Conservation (phyloP, 2,888 invertebrate species). For the Zaprionus bogoriensis region DNA sequence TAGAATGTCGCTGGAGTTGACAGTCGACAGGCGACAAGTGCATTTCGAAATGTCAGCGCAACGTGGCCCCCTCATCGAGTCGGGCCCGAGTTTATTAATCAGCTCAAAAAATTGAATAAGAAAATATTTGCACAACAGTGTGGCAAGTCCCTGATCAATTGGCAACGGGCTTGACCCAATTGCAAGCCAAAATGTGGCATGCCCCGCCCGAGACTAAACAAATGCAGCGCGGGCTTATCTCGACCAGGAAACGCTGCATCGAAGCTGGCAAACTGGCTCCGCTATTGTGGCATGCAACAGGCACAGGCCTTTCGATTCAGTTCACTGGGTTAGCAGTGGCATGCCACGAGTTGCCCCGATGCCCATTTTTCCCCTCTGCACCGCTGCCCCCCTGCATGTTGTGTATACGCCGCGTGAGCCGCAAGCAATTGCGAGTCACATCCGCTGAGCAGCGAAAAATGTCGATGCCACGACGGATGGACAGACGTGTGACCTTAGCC, state of each 20-base stretch:
- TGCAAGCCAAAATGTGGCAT: conserved; percentile 35
- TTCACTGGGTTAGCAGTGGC: conserved; percentile 63
- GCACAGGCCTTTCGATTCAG: conserved; percentile 39
- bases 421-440: conserved; percentile 39
- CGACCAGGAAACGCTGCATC: conserved; percentile 73
- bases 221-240: conserved; percentile 64
- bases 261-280: conserved; percentile 5
- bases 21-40: conserved; percentile 51
- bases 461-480: conserved; percentile 53
- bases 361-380: too few relatives aligned
- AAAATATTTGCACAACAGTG: conserved; percentile 49
- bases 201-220: conserved; percentile 18
- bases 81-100: conserved; percentile 20
- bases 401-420: neutral
- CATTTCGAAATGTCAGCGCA: conserved; percentile 38
- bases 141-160: conserved; percentile 17
- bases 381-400: neutral
- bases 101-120: conserved; percentile 28
- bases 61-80: neutral
- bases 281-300: conserved; percentile 12
- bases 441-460: conserved; percentile 60
- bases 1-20: conserved; percentile 63
- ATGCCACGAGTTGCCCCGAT: neutral
- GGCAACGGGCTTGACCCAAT: conserved; percentile 35
- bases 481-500: conserved; percentile 61